Base-by-base conservation (phyloP, 2,888 invertebrate genomes). In the Platycnemis pennipes region DNA sequence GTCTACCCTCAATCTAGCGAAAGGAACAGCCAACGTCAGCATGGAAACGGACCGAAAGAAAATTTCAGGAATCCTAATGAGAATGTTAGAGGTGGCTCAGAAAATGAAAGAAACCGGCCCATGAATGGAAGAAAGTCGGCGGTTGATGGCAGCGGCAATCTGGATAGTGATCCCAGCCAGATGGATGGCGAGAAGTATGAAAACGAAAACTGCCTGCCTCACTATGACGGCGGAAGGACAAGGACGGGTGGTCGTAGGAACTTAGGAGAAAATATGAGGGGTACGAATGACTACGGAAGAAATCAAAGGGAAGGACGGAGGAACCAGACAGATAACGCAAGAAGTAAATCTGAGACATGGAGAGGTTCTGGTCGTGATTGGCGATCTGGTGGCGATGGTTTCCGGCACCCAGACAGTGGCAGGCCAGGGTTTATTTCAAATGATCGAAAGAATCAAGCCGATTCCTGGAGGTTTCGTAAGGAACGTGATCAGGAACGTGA, bases 381-480 rank as follows among this genome's bases (percentile, higher is more conserved):
- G 91, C 8, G 63, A 44, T 87, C 87, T 11, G 87, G 45, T 16
- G 91, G 91, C 3, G 63, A 56, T 44, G 91, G 63, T 44, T 22
- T 37, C n/a, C 37, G 91, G 22, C 31, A 63, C 11, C 69, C 63
- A 16, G 63, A 91, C 37, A 22, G 91, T 13, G 42, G 56, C 7
- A 26, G 91, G 63, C n/a, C 26, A 63, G 63, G 22, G 19, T 26
- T 69, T n/a, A n/a, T 44, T 4, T 44, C 63, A 22, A 63, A 44
- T n/a, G 91, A 91, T 42, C 19, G 91, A n/a, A 91, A 91, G 44
- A 63, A 56, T 42, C 56, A 91, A 26, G 31, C 91, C 4, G 91
- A 91, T 1, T 91, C 69, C 7, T 69, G 91, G 91, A 91, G 91
- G 16, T 63, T n/a, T 53, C 91, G 91, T 22, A 91, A n/a, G n/a